Evolutionary conservation across 2,888 invertebrate genomes (phyloP).

Genomic region (Trachelus troglodyta): DNA sequence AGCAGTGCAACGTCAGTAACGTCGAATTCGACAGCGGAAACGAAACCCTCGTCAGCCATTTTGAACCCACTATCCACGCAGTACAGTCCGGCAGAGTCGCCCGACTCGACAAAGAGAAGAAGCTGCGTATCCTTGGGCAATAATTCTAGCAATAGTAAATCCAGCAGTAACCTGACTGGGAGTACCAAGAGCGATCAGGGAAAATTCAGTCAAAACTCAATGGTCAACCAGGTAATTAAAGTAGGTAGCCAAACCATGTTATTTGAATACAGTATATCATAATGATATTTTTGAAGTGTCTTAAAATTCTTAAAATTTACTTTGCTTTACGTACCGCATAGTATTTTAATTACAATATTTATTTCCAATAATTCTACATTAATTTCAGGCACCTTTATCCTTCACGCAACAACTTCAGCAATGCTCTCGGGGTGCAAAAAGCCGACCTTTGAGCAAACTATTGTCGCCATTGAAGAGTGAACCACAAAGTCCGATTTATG

Average conservation of each 20-base stretch:
- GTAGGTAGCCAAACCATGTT: constrained; percentile 29
- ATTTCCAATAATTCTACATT: constrained; percentile 32
- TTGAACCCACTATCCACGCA: constrained; percentile 67
- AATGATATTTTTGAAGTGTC: not conserved
- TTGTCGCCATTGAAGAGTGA: constrained; percentile 74
- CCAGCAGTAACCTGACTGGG: constrained; percentile 81
- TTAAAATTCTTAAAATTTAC: not conserved
- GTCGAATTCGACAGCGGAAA: constrained; percentile 72
- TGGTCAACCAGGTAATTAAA: constrained; percentile 61
- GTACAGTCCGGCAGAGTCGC: constrained; percentile 66
- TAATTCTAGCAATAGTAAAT: constrained; percentile 83
- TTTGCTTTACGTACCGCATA: not conserved
- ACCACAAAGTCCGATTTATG: constrained; percentile 81
- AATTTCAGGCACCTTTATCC: constrained; percentile 75
- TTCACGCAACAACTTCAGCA: constrained; percentile 94
- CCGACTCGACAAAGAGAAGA: constrained; percentile 68
- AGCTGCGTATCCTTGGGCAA: constrained; percentile 73
- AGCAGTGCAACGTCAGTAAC: constrained; percentile 66
- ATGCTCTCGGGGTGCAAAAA: constrained; percentile 77
- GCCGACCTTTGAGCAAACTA: constrained; percentile 74
- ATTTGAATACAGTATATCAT: not conserved
- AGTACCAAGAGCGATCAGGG: constrained; percentile 73
- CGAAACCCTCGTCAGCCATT: constrained; percentile 73
- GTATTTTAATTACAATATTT: constrained; percentile 21
- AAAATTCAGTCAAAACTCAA: constrained; percentile 62